Evolutionary conservation across 2,888 invertebrate species (phyloP).

Genomic region (Limenitis camilla): DNA sequence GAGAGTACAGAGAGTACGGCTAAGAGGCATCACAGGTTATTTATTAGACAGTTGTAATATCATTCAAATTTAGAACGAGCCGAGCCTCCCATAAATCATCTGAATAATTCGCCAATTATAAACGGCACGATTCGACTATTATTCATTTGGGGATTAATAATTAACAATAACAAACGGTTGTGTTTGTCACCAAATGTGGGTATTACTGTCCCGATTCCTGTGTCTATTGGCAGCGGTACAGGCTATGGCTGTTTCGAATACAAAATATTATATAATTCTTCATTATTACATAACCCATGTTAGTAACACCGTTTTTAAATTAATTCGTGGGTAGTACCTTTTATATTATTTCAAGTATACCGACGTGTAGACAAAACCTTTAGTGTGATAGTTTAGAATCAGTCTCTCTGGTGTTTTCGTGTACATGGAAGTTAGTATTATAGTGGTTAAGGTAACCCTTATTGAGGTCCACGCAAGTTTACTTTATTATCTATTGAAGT

Average conservation of each 20-base stretch:
- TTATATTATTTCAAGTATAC: no score
- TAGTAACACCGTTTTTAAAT: background rate
- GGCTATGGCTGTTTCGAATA: constrained; percentile 2
- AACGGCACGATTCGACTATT: constrained; percentile 55
- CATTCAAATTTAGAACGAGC: constrained; percentile 42
- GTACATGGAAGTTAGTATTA: no score
- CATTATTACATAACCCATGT: no score
- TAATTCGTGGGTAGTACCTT: no score
- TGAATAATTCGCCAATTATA: constrained; percentile 62
- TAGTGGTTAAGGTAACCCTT: no score
- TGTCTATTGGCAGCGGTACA: constrained; percentile 9
- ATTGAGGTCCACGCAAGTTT: no score
- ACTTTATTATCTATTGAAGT: no score
- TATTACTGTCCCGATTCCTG: constrained; percentile 9
- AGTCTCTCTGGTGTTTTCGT: no score
- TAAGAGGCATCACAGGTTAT: constrained; percentile 39
- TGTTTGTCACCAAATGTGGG: constrained; percentile 34
- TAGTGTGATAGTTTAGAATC: no score
- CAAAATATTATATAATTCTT: background rate
- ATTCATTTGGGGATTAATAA: constrained; percentile 62
- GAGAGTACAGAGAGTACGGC: background rate
- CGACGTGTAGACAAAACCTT: no score
- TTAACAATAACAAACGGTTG: constrained; percentile 66
- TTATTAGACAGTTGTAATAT: constrained; percentile 45
- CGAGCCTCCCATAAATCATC: constrained; percentile 52